Conservation (phyloP, 2,113 vertebrate genomes). For the Cryptotis parvus region DNA sequence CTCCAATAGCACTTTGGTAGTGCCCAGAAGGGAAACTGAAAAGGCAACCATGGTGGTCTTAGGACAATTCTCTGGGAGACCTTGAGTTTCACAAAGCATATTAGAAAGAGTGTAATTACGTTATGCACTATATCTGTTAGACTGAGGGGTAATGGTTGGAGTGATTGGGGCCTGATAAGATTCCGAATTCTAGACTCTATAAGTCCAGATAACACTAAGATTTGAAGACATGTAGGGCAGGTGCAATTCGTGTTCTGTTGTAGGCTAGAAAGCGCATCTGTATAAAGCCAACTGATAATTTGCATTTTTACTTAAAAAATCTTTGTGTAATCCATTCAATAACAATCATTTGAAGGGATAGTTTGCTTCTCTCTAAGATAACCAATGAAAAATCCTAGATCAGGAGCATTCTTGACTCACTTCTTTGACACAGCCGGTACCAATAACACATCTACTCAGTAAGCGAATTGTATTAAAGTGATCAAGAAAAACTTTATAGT, state of each 20-base stretch:
- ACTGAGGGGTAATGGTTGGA: background rate
- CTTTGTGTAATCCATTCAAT: background rate
- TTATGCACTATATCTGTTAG: background rate
- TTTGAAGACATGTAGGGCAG: background rate
- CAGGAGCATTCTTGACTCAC: background rate
- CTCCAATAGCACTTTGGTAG: background rate
- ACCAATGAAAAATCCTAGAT: conserved; percentile 44
- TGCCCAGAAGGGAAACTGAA: background rate
- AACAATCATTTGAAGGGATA: background rate
- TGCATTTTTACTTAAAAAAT: background rate
- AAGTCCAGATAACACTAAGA: background rate
- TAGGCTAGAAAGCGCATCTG: background rate
- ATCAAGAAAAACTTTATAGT: background rate
- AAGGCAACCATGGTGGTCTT: background rate
- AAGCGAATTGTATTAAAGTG: conserved; percentile 9
- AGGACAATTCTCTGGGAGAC: background rate
- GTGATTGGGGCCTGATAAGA: background rate
- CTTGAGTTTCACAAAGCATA: background rate
- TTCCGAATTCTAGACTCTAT: background rate
- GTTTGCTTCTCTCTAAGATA: background rate
- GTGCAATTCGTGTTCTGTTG: background rate
- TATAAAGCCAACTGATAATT: conserved; percentile 21
- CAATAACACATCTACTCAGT: conserved; percentile 9
- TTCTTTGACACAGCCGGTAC: background rate
- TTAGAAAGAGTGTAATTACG: background rate